Evolutionary conservation across 2,113 vertebrate genomes (phyloP).

Genomic region (Pholis gunnellus): DNA sequence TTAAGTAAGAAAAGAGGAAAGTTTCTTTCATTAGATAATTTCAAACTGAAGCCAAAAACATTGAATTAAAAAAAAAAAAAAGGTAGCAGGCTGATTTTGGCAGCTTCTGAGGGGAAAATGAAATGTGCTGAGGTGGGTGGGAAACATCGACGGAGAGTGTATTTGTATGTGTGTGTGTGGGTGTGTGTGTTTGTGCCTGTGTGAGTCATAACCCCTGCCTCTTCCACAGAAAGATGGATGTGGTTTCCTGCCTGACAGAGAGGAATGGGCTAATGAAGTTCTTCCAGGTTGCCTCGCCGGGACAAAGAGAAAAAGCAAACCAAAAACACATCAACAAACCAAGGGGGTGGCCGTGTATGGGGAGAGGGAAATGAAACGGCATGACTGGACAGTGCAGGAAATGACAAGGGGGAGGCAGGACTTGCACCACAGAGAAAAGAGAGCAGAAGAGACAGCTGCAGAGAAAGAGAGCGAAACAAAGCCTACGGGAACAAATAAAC

Average conservation of each 20-base stretch:
- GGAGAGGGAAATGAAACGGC: conserved; percentile 71
- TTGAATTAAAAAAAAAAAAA: conserved; percentile 58
- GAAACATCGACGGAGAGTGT: conserved; percentile 57
- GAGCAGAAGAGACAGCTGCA: conserved; percentile 19
- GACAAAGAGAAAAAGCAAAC: conserved; percentile 46
- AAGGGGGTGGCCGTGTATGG: conserved; percentile 11
- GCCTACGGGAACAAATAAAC: conserved; percentile 22
- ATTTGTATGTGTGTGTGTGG: conserved; percentile 14
- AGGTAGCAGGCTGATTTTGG: conserved; percentile 66
- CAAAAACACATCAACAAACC: conserved; percentile 28
- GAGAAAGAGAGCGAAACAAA: conserved; percentile 10
- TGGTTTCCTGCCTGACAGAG: conserved; percentile 72
- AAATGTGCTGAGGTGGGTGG: conserved; percentile 69
- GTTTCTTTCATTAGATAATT: conserved; percentile 60
- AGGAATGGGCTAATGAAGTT: conserved; percentile 75
- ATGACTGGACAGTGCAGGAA: conserved; percentile 67
- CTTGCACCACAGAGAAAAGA: conserved; percentile 8
- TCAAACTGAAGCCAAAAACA: conserved; percentile 41
- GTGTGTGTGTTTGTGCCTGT: conserved; percentile 31
- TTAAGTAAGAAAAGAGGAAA: conserved; percentile 36
- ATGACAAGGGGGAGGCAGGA: conserved; percentile 50
- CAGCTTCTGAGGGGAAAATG: conserved; percentile 57
- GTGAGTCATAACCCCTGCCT: conserved; percentile 72
- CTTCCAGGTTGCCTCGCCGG: conserved; percentile 62
- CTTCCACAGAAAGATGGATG: conserved; percentile 72